Percentiles rank a stretch among this genome's conserved stretches.
Evolutionary conservation across 2,797 vertebrate species (phyloP).

Genomic region (Hirundo rustica): DNA sequence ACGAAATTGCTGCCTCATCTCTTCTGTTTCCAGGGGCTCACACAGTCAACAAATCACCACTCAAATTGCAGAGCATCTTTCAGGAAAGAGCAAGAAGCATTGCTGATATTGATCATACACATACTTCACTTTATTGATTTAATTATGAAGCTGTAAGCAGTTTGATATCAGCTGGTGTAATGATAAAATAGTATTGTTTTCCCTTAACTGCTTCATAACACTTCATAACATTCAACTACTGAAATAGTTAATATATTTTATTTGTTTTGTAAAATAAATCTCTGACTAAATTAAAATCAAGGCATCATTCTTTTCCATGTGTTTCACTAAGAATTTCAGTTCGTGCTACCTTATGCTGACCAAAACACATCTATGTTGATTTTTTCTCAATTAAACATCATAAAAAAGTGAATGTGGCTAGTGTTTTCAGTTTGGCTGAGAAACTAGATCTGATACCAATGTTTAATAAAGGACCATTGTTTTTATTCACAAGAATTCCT

Average conservation of each 20-base stretch:
- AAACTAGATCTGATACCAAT: neutral
- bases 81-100: neutral
- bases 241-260: neutral
- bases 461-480: neutral
- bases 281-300: neutral
- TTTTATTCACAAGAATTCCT: neutral
- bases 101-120: neutral
- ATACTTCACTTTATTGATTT: neutral
- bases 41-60: neutral
- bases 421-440: neutral
- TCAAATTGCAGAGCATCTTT: neutral
- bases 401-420: neutral
- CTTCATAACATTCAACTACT: neutral
- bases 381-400: neutral
- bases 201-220: neutral
- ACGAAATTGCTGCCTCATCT: neutral
- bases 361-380: neutral
- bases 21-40: neutral
- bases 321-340: neutral
- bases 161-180: neutral
- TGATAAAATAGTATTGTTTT: neutral
- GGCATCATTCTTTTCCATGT: neutral
- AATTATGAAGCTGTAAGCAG: neutral
- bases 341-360: neutral
- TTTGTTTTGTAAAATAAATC: neutral